Percentiles rank a stretch among this genome's conserved stretches.
Evolutionary conservation across 2,797 vertebrate genomes (phyloP).

Genomic region (Tokudaia tokunoshimensis): DNA sequence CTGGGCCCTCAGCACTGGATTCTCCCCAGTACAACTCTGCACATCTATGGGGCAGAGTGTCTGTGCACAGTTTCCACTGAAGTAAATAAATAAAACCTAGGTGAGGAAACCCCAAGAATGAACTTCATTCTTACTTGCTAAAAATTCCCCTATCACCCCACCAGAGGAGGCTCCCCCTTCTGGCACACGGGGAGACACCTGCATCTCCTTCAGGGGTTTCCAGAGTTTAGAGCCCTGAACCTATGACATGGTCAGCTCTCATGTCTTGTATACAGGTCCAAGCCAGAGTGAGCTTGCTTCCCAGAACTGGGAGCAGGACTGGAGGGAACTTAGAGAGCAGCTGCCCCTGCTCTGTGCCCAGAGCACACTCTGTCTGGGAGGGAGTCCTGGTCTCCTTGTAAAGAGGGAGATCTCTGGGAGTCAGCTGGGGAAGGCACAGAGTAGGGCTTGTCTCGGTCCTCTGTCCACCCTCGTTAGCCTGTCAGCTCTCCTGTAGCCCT

Average conservation of each 20-base stretch:
- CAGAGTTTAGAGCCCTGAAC: neutral
- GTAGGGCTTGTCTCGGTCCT: constrained; percentile 12
- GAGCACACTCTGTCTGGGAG: neutral
- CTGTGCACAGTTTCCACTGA: neutral
- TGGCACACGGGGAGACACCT: neutral
- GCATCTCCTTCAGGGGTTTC: neutral
- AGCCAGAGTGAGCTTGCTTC: neutral
- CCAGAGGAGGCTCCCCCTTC: fast-evolving
- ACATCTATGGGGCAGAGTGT: neutral
- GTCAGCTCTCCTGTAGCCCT: neutral
- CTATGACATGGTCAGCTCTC: neutral
- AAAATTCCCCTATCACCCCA: neutral
- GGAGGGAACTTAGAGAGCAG: neutral
- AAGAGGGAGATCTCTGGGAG: neutral
- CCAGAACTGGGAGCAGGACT: neutral
- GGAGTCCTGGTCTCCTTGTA: neutral
- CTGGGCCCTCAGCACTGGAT: neutral
- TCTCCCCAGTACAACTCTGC: too few species aligned
- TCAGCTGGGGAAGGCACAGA: neutral
- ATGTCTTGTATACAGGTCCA: neutral
- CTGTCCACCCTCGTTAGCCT: neutral
- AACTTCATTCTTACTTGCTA: neutral
- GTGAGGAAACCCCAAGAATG: neutral
- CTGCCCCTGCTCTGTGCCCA: too few species aligned
- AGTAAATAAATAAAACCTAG: neutral